Base-by-base conservation (phyloP, 1,140 invertebrate genomes). In the Drosophila athabasca region DNA sequence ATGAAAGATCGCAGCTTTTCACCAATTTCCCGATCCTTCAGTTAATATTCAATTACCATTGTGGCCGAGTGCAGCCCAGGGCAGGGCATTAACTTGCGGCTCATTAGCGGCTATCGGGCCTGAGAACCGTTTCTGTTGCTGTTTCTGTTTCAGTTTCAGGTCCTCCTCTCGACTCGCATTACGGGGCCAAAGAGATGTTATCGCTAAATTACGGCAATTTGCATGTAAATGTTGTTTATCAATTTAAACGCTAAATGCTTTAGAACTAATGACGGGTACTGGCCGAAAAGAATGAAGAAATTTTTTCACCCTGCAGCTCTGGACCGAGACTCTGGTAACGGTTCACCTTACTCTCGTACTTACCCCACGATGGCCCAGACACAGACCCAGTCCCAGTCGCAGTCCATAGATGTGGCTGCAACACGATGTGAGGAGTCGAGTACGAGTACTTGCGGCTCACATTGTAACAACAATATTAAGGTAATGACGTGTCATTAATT, bases 401-500 rank as follows among this genome's bases (percentile, higher is more conserved):
- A 45, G 48, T 31, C 35, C 46, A 41, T 41, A 53, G 69, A 3
- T 13, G 11, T 39, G 35, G 35, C 35, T 39, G 35, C 35, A 39
- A 39, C 60, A 65, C 71, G 71, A 74, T 64, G 52, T 52, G 61
- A 53, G 52, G 62, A 79, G 75, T 60, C 24, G 24, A 60, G 19
- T 62, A 53, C 64, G 22, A 31, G 57, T 77, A 75, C 54, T 49
- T 51, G 43, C 66, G 68, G 71, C 83, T 75, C 68, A 83, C 76
- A 88, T 79, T 88, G 78, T 88, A 88, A 89, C 90, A 88, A 90
- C 82, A 91, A 90, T 91, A 91, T 91, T 90, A 91, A 79, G 68
- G 76, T 91, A 91, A 91, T 91, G 90, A 90, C 76, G 82, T 91
- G 79, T 90, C 90, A 91, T 91, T 91, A 91, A 91, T 91, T 91